A percentile compares a stretch with the other conserved stretches of the same genome.
These are phyloP conservation scores for Percopsis transmontana DNA, from an alignment of 2,113 vertebrate species.

Conservation along the genomic window DNA sequence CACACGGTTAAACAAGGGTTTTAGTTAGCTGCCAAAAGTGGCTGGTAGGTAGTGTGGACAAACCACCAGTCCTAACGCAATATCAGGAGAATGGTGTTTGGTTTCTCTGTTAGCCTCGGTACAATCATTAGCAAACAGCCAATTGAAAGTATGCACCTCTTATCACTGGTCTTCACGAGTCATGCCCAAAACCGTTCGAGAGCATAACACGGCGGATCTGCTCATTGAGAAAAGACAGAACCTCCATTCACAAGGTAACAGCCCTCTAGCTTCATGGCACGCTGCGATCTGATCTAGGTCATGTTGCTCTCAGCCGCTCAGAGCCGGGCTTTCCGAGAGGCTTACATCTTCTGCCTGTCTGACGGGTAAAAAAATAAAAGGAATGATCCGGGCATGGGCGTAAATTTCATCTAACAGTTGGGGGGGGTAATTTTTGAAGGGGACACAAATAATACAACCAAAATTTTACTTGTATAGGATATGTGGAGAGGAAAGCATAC, in stretches of 20 bases:
- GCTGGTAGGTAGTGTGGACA: neutral
- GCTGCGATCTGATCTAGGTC: slow-evolving; percentile 46
- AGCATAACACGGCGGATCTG: slow-evolving; percentile 16
- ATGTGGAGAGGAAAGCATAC: too few relatives aligned
- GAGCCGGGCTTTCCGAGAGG: slow-evolving; percentile 18
- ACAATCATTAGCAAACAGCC: neutral
- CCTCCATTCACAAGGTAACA: slow-evolving; percentile 44
- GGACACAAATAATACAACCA: too few relatives aligned
- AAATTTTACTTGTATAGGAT: too few relatives aligned
- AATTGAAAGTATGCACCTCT: too few relatives aligned
- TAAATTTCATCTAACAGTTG: too few relatives aligned
- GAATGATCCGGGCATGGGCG: slow-evolving; percentile 4
- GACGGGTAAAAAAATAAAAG: slow-evolving; percentile 23
- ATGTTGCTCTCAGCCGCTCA: slow-evolving; percentile 41
- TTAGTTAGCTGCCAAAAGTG: neutral
- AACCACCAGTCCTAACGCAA: neutral
- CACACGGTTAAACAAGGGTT: too few relatives aligned
- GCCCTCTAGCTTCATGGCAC: slow-evolving; percentile 20
- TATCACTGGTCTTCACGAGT: slow-evolving; percentile 2
- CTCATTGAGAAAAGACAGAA: slow-evolving; percentile 44
- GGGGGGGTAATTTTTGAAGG: too few relatives aligned
- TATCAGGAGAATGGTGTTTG: neutral
- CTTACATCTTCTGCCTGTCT: slow-evolving; percentile 41
- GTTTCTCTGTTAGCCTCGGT: neutral
- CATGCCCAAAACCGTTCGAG: neutral